These are phyloP conservation scores for Fulmarus glacialis DNA, from an alignment of 2,113 vertebrate genomes.

Conservation along the genomic window DNA sequence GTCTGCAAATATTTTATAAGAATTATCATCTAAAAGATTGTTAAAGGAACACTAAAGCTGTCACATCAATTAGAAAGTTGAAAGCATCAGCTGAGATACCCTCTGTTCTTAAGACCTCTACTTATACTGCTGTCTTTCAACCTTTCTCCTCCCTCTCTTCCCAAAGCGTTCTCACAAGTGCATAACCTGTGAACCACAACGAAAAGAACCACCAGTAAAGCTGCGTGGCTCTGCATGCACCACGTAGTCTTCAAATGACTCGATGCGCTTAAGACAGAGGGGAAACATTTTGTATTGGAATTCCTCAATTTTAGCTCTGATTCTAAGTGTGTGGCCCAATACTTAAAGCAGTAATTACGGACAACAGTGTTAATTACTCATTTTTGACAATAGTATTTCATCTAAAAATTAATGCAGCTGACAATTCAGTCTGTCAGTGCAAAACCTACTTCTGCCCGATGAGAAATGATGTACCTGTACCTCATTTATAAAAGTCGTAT, in stretches of 20 bases:
- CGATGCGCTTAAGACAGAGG: rapidly evolving
- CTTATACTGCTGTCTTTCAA: not conserved
- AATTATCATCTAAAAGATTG: not conserved
- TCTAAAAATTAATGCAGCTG: not conserved
- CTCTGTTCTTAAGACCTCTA: not conserved
- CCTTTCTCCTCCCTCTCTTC: not conserved
- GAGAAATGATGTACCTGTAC: not conserved
- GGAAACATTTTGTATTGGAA: not conserved
- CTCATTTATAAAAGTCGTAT: not conserved
- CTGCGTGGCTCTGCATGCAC: not conserved
- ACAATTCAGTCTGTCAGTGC: not conserved
- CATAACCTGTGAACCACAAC: not conserved
- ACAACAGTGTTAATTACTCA: not conserved
- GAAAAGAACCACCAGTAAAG: not conserved
- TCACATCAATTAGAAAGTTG: not conserved
- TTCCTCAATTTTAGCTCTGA: not conserved
- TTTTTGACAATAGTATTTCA: not conserved
- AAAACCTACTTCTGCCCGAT: not conserved
- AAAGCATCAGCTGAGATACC: not conserved
- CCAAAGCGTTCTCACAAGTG: not conserved
- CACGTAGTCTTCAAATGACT: not conserved
- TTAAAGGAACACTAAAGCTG: not conserved
- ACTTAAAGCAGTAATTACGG: not conserved
- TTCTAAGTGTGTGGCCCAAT: not conserved
- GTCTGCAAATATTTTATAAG: not conserved